Percentiles rank a stretch among this genome's conserved stretches.
These are phyloP conservation scores for Nomada hirtipes DNA, from an alignment of 2,888 invertebrate genomes.

Conservation along the genomic window DNA sequence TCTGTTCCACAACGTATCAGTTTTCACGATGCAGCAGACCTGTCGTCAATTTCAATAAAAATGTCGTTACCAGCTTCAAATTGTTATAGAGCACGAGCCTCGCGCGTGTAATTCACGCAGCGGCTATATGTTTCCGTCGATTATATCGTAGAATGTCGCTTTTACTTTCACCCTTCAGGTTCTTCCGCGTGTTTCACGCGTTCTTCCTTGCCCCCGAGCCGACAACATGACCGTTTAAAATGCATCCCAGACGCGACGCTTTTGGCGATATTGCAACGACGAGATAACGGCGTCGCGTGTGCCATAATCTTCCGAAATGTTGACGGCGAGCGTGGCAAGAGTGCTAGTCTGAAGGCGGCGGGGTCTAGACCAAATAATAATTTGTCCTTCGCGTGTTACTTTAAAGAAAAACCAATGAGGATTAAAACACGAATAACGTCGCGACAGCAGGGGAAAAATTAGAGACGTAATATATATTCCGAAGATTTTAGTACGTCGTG, in stretches of 20 bases:
- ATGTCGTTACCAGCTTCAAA: neutral
- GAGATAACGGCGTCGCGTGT: constrained; percentile 18
- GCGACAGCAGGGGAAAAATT: neutral
- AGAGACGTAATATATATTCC: too few relatives aligned
- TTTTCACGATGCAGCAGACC: neutral
- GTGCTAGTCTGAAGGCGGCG: constrained; percentile 3
- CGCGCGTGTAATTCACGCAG: constrained; percentile 8
- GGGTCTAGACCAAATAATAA: constrained; percentile 44
- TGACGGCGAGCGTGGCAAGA: constrained; percentile 43
- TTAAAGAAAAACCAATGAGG: neutral
- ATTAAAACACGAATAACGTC: constrained; percentile 1
- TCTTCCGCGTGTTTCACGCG: constrained; percentile 27
- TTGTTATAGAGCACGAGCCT: neutral
- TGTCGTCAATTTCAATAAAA: constrained; percentile 13
- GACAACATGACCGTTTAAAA: constrained; percentile 25
- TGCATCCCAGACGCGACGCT: constrained; percentile 31
- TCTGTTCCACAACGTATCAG: neutral
- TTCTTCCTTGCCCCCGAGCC: constrained; percentile 3
- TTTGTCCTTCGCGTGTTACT: constrained; percentile 35
- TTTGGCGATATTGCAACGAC: constrained; percentile 29
- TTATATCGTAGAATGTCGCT: constrained; percentile 12
- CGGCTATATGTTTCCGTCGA: neutral
- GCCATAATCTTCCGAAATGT: constrained; percentile 36
- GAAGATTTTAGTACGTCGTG: too few relatives aligned
- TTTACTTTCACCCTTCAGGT: constrained; percentile 30